phyloP scores from a whole-genome alignment of 2,797 vertebrate genomes.

The Anisognathus igniventris region DNA sequence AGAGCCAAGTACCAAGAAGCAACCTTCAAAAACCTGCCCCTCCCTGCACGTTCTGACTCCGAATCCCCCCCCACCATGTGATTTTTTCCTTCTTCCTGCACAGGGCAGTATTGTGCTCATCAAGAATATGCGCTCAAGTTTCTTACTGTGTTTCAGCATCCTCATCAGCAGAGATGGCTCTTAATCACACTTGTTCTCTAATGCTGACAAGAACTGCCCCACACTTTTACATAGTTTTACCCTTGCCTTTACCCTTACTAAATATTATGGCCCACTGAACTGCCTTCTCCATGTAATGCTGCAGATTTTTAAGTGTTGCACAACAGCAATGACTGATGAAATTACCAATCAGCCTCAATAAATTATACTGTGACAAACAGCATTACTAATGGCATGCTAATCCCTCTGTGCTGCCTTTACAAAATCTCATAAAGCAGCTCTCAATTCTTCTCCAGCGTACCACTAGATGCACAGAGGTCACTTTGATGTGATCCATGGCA shows the following conservation, averaged over 20 bases:
- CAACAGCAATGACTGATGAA: not conserved
- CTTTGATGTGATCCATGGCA: not conserved
- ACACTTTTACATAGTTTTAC: not conserved
- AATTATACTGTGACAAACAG: not conserved
- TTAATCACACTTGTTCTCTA: not conserved
- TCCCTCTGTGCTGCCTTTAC: not conserved
- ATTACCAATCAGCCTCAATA: not conserved
- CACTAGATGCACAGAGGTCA: not conserved
- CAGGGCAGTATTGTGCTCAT: not conserved
- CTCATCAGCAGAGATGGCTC: not conserved
- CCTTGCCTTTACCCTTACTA: not conserved
- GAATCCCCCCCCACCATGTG: fast-evolving
- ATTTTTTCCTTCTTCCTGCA: not conserved
- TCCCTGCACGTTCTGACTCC: not conserved
- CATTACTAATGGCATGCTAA: not conserved
- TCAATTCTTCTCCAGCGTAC: not conserved
- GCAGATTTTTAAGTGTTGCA: not conserved
- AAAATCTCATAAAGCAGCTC: not conserved
- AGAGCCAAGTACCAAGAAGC: not conserved
- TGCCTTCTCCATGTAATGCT: not conserved
- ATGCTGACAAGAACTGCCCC: not conserved
- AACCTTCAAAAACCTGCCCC: not conserved
- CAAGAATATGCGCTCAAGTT: not conserved
- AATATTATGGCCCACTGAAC: not conserved
- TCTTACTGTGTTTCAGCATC: not conserved